phyloP scores from a whole-genome alignment of 2,888 invertebrate species.

The Lobophora halterata region DNA sequence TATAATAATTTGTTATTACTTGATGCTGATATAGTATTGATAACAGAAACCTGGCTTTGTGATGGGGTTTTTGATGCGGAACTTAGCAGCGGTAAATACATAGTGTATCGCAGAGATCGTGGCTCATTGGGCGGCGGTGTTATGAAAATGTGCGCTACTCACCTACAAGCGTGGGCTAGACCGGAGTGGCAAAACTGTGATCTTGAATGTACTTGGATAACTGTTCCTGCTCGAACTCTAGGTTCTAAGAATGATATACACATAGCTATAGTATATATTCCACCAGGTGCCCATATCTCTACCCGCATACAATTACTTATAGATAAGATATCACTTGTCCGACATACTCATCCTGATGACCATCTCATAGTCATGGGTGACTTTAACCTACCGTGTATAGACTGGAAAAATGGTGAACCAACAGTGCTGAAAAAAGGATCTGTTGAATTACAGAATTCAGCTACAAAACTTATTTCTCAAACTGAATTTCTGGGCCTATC shows the following conservation, averaged over 20 bases:
- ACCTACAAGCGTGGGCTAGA: not conserved
- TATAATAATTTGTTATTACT: constrained; percentile 12
- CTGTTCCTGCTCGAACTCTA: not conserved
- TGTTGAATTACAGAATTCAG: no score
- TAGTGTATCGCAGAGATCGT: not conserved
- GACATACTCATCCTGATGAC: constrained; percentile 3
- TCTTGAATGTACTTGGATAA: not conserved
- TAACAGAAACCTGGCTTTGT: constrained; percentile 5
- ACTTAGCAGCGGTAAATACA: not conserved
- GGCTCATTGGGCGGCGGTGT: not conserved
- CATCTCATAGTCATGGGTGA: no score
- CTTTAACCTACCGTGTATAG: no score
- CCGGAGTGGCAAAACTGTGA: not conserved
- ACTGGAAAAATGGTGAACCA: no score
- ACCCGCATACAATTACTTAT: not conserved
- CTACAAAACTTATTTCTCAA: not conserved
- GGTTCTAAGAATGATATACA: not conserved
- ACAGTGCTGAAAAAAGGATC: no score
- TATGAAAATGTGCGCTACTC: not conserved
- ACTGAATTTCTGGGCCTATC: not conserved
- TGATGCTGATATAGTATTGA: no score
- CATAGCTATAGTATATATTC: not conserved
- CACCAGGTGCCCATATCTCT: not conserved
- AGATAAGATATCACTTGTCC: not conserved
- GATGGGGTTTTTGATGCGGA: constrained; percentile 5